Evolutionary conservation across 2,888 invertebrate species (phyloP).

Genomic region (Glaucopsyche alexis): DNA sequence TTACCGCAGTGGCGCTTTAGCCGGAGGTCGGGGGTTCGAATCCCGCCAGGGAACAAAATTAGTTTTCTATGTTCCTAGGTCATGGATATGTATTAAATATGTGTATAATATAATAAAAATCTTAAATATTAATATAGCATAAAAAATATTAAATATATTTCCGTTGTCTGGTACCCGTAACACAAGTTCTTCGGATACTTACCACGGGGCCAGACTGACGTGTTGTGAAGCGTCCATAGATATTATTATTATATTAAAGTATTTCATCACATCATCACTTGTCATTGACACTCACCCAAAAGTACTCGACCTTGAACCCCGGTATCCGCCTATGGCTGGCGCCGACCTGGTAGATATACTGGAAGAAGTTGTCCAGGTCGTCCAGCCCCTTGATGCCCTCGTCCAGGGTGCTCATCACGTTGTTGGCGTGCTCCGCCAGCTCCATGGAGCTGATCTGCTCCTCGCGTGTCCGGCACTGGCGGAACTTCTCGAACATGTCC

Average conservation of each 20-base stretch:
- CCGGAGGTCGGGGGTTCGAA: no score
- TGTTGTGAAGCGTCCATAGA: no score
- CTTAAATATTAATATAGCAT: no score
- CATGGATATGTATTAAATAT: no score
- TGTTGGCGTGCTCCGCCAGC: constrained; percentile 91
- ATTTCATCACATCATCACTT: not conserved
- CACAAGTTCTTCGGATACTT: no score
- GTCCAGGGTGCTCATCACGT: constrained; percentile 93
- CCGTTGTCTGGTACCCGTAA: no score
- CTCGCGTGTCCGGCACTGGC: constrained; percentile 87
- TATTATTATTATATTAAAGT: not conserved
- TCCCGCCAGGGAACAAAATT: no score
- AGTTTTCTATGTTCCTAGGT: no score
- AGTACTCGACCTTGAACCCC: constrained; percentile 91
- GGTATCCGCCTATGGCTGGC: constrained; percentile 91
- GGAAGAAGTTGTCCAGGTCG: constrained; percentile 90
- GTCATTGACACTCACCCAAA: constrained; percentile 85
- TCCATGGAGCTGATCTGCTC: constrained; percentile 90
- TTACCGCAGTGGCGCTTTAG: no score
- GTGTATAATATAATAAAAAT: no score
- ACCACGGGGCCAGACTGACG: no score
- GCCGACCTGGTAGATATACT: constrained; percentile 90
- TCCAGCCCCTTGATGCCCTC: constrained; percentile 93
- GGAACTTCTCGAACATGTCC: constrained; percentile 89
- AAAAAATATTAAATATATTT: no score